Evolutionary conservation across 2,888 invertebrate genomes (phyloP).

Genomic region (Amiota minor): DNA sequence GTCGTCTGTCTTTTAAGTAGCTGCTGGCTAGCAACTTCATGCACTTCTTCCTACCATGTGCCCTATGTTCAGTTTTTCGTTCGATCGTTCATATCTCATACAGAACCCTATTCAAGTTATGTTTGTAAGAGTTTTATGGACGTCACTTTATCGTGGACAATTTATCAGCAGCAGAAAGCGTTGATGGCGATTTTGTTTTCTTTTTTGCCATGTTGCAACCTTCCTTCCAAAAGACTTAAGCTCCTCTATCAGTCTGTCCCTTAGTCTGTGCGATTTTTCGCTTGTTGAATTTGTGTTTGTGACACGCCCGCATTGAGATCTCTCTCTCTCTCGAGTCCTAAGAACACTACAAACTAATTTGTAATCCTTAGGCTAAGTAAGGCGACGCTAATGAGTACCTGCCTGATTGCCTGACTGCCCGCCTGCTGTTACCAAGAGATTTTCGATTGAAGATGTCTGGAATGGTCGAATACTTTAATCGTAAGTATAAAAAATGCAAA

Average conservation of each 20-base stretch:
- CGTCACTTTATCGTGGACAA: conserved; percentile 62
- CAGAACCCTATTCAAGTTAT: conserved; percentile 60
- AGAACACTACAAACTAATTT: conserved; percentile 60
- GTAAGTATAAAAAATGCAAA: conserved; percentile 10
- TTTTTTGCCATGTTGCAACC: conserved; percentile 53
- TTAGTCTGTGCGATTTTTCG: conserved; percentile 20
- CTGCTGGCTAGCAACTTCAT: conserved; percentile 37
- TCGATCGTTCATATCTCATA: conserved; percentile 53
- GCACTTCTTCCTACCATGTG: neutral
- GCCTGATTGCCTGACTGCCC: neutral
- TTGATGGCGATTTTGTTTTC: conserved; percentile 50
- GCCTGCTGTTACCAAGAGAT: no score
- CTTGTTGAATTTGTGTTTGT: conserved; percentile 44
- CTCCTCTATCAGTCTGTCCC: conserved; percentile 32
- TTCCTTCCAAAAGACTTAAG: conserved; percentile 44
- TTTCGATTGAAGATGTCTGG: neutral
- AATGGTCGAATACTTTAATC: neutral
- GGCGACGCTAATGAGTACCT: conserved; percentile 61
- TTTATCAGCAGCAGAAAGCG: conserved; percentile 55
- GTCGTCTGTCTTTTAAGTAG: conserved; percentile 50
- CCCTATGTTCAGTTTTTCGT: conserved; percentile 23
- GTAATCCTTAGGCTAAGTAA: conserved; percentile 67
- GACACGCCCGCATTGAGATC: conserved; percentile 59
- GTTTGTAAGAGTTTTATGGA: conserved; percentile 29
- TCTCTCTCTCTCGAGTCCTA: neutral